Base-by-base conservation (phyloP, 2,888 invertebrate genomes). In the Agrotis puta region DNA sequence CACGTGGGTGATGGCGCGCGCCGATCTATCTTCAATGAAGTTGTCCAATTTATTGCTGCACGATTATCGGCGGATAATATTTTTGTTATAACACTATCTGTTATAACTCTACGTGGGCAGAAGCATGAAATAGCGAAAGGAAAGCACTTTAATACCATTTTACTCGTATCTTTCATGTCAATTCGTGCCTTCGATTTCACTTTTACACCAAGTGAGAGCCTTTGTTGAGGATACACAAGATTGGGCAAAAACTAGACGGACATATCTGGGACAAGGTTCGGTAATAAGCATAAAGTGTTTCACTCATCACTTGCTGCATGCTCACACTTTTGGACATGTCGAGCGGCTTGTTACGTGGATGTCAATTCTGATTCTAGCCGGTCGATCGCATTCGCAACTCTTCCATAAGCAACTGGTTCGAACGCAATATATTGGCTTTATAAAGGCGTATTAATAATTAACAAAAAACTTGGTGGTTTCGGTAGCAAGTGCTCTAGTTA, bases 21-120 rank as follows among this genome's bases (percentile, higher is more conserved):
- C 81, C 90, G 87, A 94, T 95, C 93, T 88, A 94, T 95, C 95
- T 93, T 88, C 82, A 92, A 94, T 94, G 90, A 92, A 94, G 92
- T 92, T 92, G 92, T 94, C 92, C 91, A 90, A 92, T 92, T 91
- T 92, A 92, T 91, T 88, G 88, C 84, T 85, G 85, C 85, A 87
- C 89, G 88, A 91, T 90, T 90, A 90, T 83, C 77, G 54, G 74
- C 86, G 87, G 83, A 87, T 89, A 91, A 89, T 87, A 90, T 91
- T 91, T 92, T 92, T 91, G 88, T 91, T 90, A 91, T 90, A 90
- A 88, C 87, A 85, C 87, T 85, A 87, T 89, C 86, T 83, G 82
- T 81, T 84, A 84, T 85, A 82, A 84, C 84, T 80, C 74, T 72
- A 88, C 83, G 90, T 92, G 88, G 90, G 90, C 81, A 74, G 81